Percentiles rank a stretch among this genome's conserved stretches.
Conservation (phyloP, 2,113 vertebrate genomes). For the Oncorhynchus nerka region DNA sequence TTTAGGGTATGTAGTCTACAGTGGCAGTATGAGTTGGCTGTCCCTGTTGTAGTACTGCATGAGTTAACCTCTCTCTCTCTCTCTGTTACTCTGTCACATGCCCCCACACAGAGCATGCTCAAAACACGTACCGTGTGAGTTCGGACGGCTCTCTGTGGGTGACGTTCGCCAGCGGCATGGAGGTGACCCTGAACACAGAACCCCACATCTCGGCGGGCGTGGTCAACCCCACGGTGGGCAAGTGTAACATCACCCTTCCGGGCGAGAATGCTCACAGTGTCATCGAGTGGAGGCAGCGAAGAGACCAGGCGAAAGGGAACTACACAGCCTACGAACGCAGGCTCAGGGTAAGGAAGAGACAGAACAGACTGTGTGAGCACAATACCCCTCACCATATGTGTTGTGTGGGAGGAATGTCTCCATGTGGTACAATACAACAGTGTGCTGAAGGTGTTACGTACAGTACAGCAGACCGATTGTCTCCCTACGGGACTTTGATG, state of each 20-base stretch:
- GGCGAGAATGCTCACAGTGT: constrained; percentile 93
- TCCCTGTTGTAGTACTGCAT: background rate
- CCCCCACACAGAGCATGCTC: constrained; percentile 81
- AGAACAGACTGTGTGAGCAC: no score
- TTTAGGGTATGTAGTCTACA: no score
- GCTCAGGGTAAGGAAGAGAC: constrained; percentile 82
- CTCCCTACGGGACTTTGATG: background rate
- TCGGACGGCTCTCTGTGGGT: constrained; percentile 91
- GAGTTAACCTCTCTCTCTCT: background rate
- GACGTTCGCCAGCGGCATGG: constrained; percentile 95
- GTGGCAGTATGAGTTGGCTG: no score
- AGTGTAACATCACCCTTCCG: constrained; percentile 95
- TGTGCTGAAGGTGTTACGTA: background rate
- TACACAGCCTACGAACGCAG: constrained; percentile 92
- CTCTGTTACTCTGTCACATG: background rate
- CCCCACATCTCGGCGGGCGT: constrained; percentile 84
- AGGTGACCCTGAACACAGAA: constrained; percentile 89
- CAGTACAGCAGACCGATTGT: background rate
- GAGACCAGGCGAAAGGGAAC: constrained; percentile 93
- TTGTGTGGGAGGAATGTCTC: background rate
- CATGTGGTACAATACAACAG: background rate
- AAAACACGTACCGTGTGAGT: constrained; percentile 91
- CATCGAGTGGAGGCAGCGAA: constrained; percentile 96
- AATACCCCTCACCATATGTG: background rate
- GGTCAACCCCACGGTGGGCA: constrained; percentile 90